A percentile compares a stretch with the other conserved stretches of the same genome.
phyloP scores from a whole-genome alignment of 2,888 invertebrate genomes.

The Psylliodes chrysocephalus region DNA sequence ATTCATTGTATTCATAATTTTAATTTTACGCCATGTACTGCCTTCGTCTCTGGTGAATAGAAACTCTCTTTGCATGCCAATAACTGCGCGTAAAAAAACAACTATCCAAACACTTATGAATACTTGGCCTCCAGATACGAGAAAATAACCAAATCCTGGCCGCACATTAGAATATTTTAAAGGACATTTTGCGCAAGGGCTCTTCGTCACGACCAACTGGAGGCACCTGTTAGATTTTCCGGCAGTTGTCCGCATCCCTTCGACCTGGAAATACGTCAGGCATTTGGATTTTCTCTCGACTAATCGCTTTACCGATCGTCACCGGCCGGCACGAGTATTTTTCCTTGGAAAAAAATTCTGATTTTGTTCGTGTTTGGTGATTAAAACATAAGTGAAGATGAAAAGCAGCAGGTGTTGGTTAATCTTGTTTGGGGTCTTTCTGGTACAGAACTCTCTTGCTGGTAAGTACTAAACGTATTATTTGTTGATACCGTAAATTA shows the following conservation, averaged over 20 bases:
- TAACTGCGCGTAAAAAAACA: conserved; percentile 19
- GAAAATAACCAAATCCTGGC: conserved; percentile 10
- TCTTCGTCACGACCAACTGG: conserved; percentile 27
- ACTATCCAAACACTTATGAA: conserved; percentile 13
- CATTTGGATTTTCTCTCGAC: conserved; percentile 9
- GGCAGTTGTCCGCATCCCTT: conserved; percentile 45
- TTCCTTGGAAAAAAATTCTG: background rate
- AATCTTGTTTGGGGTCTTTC: conserved; percentile 29
- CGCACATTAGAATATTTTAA: conserved; percentile 18
- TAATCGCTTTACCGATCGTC: conserved; percentile 15
- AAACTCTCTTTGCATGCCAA: background rate
- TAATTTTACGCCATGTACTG: too few relatives aligned
- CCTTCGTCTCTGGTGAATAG: background rate
- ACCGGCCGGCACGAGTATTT: conserved; percentile 2
- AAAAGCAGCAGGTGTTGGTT: conserved; percentile 23
- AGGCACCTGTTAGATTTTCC: conserved; percentile 50
- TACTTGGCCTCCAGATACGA: conserved; percentile 10
- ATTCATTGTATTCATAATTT: too few relatives aligned
- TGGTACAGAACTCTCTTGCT: conserved; percentile 29
- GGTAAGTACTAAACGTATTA: conserved; percentile 26
- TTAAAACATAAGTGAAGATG: conserved; percentile 9
- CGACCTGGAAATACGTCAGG: conserved; percentile 34
- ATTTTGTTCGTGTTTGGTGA: conserved; percentile 4
- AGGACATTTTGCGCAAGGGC: conserved; percentile 38
- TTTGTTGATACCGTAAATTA: background rate